phyloP scores from a whole-genome alignment of 2,797 vertebrate species.

The Squalus acanthias region DNA sequence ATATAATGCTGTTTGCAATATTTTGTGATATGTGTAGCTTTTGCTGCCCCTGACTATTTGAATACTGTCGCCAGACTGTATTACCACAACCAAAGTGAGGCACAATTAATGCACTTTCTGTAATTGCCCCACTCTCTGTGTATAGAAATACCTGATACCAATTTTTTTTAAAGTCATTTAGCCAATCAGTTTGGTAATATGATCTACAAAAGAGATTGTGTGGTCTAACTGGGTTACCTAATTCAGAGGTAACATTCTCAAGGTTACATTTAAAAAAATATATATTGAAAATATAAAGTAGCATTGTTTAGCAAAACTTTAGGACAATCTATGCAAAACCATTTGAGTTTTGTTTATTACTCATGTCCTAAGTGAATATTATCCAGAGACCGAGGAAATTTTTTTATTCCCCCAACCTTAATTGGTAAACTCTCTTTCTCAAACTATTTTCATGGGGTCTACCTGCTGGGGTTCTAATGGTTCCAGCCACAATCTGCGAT shows the following conservation, averaged over 20 bases:
- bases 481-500: background rate
- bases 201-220: background rate
- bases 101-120: conserved; percentile 16
- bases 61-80: conserved; percentile 15
- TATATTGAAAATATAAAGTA: background rate
- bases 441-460: background rate
- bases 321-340: background rate
- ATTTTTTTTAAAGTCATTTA: background rate
- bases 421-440: background rate
- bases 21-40: background rate
- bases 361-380: background rate
- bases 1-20: conserved; percentile 13
- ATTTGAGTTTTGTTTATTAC: background rate
- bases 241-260: background rate
- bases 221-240: background rate
- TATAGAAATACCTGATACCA: background rate
- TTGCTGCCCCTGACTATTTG: background rate
- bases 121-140: background rate
- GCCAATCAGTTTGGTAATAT: conserved; percentile 2
- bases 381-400: background rate
- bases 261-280: background rate
- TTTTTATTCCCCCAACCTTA: background rate
- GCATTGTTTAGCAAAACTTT: background rate
- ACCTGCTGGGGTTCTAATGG: background rate
- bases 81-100: conserved; percentile 20